Evolutionary conservation across 2,888 invertebrate genomes (phyloP).

Genomic region (Spodoptera littoralis): DNA sequence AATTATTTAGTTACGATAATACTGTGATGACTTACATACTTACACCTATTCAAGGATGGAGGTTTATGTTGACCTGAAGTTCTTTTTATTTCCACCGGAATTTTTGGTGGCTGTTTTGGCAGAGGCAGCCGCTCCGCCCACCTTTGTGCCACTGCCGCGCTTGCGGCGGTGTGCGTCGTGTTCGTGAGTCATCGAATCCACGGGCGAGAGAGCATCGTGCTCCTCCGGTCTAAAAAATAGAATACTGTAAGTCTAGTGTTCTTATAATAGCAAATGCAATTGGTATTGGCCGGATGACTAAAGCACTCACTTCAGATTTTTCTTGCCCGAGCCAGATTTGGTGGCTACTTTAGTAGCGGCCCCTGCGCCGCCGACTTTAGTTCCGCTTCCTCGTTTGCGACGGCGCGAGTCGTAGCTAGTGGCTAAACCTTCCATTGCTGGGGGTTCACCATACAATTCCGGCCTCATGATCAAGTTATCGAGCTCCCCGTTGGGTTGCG

Average conservation of each 20-base stretch:
- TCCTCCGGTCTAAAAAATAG: constrained; percentile 74
- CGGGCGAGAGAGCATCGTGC: constrained; percentile 72
- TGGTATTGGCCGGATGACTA: constrained; percentile 11
- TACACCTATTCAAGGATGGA: constrained; percentile 50
- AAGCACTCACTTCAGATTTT: constrained; percentile 81
- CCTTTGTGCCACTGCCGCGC: constrained; percentile 83
- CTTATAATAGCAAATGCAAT: constrained; percentile 35
- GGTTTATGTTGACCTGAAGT: constrained; percentile 78
- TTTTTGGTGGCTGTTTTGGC: constrained; percentile 85
- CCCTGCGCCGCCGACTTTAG: constrained; percentile 84
- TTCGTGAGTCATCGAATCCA: constrained; percentile 75
- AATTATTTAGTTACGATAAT: constrained; percentile 48
- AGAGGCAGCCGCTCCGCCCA: constrained; percentile 83
- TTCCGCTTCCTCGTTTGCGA: constrained; percentile 83
- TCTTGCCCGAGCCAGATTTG: constrained; percentile 83
- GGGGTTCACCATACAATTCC: constrained; percentile 89
- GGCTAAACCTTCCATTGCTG: constrained; percentile 82
- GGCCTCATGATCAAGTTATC: constrained; percentile 90
- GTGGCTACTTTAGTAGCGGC: constrained; percentile 86
- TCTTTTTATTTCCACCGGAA: constrained; percentile 84
- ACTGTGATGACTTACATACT: constrained; percentile 41
- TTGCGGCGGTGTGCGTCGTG: constrained; percentile 78
- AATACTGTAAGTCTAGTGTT: constrained; percentile 23
- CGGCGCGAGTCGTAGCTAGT: constrained; percentile 79
- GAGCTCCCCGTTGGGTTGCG: constrained; percentile 80